phyloP scores from a whole-genome alignment of 2,888 invertebrate genomes.

The Anticlea derivata region DNA sequence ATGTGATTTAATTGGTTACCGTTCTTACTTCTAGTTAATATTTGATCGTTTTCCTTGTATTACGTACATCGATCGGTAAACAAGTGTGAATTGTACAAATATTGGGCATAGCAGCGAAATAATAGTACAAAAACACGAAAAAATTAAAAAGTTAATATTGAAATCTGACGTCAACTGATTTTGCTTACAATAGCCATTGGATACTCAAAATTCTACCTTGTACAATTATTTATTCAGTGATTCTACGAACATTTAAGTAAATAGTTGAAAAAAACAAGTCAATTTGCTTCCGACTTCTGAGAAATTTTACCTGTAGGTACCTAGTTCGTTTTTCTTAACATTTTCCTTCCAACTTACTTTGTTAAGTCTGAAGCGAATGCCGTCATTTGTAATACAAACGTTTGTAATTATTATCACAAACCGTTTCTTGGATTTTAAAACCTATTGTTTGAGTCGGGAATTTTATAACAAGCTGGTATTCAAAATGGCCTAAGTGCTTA shows the following conservation, averaged over 20 bases:
- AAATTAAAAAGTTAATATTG: too few species aligned
- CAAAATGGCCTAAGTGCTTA: neutral
- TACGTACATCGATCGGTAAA: neutral
- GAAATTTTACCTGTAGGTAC: conserved; percentile 6
- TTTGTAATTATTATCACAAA: neutral
- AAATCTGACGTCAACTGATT: too few species aligned
- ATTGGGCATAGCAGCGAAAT: too few species aligned
- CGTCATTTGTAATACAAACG: conserved; percentile 5
- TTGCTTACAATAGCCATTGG: too few species aligned
- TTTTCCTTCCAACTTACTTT: conserved; percentile 6
- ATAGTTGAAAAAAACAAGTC: too few species aligned
- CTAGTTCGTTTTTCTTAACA: neutral
- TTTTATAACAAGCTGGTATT: neutral
- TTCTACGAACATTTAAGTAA: too few species aligned
- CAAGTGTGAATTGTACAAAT: too few species aligned
- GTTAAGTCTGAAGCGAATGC: neutral
- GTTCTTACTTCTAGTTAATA: neutral
- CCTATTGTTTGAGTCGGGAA: neutral
- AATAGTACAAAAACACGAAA: too few species aligned
- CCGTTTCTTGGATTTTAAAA: neutral
- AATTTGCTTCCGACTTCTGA: neutral
- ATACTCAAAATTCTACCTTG: too few species aligned
- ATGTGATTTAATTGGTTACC: neutral
- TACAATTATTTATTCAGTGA: too few species aligned
- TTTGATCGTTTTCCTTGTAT: neutral